phyloP scores from a whole-genome alignment of 2,888 invertebrate genomes.

The Dioctria linearis region DNA sequence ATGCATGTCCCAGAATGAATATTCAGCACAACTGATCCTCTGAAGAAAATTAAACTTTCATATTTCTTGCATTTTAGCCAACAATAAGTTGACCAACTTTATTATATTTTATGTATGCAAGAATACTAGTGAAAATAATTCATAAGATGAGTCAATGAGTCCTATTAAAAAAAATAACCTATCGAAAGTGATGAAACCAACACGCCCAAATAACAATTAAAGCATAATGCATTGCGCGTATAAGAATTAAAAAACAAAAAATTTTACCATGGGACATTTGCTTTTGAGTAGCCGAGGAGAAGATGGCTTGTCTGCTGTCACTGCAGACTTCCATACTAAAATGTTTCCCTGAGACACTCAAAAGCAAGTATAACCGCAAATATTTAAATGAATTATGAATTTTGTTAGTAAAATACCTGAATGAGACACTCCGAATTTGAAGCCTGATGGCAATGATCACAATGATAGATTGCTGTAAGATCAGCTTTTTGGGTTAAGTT shows the following conservation, averaged over 20 bases:
- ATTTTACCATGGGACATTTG: conserved; percentile 33
- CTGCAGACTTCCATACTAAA: not conserved
- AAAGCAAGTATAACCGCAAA: conserved; percentile 27
- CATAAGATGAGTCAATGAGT: not conserved
- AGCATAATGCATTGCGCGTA: conserved; percentile 1
- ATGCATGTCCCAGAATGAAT: too few species aligned
- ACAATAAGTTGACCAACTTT: too few species aligned
- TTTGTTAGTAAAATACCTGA: conserved; percentile 75
- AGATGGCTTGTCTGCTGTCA: not conserved
- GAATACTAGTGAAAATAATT: not conserved
- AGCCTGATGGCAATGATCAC: conserved; percentile 86
- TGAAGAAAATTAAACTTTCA: too few species aligned
- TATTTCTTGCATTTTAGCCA: too few species aligned
- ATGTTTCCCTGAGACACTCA: not conserved
- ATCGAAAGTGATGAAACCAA: not conserved
- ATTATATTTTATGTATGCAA: too few species aligned
- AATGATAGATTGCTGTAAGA: conserved; percentile 74
- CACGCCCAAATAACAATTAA: not conserved
- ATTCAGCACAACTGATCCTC: too few species aligned
- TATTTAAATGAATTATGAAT: conserved; percentile 38
- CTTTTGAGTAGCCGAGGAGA: conserved; percentile 14
- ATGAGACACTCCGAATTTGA: conserved; percentile 90
- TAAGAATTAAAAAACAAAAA: conserved; percentile 29
- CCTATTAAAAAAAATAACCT: not conserved
- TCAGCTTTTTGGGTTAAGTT: conserved; percentile 49